These are phyloP conservation scores for Rhyacichthys aspro DNA, from an alignment of 2,797 vertebrate species.

Conservation along the genomic window DNA sequence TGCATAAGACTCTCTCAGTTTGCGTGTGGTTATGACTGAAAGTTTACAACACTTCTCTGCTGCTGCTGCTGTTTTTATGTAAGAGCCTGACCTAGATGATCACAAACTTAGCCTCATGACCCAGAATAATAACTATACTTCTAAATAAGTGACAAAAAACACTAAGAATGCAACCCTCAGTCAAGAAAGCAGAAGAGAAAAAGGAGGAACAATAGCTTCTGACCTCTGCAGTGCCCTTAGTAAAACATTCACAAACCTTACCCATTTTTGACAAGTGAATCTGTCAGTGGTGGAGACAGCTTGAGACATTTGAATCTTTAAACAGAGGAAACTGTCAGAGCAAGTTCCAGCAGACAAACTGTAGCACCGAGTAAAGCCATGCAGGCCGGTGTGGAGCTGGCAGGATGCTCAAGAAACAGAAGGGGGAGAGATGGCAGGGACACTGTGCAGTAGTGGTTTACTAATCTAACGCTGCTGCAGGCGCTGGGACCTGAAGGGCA, in stretches of 20 bases:
- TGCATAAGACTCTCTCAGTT: conserved; percentile 6
- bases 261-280: conserved; percentile 65
- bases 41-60: conserved; percentile 7
- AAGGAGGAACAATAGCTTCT: conserved; percentile 24
- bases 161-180: conserved; percentile 9
- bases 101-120: conserved; percentile 4
- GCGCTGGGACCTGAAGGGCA: conserved; percentile 35
- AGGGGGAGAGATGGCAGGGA: conserved; percentile 26
- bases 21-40: not conserved
- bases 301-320: conserved; percentile 71
- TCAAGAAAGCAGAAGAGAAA: conserved; percentile 1
- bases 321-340: conserved; percentile 71
- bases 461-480: conserved; percentile 33
- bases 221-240: conserved; percentile 54
- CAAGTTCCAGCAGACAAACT: conserved; percentile 53
- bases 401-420: conserved; percentile 48
- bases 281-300: conserved; percentile 64
- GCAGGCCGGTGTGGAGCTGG: conserved; percentile 40
- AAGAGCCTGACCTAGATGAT: conserved; percentile 9
- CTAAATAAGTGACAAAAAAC: not conserved
- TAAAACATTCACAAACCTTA: conserved; percentile 68
- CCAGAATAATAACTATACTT: not conserved
- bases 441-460: conserved; percentile 5
- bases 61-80: conserved; percentile 7
- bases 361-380: conserved; percentile 23